Evolutionary conservation across 2,113 vertebrate genomes (phyloP).

Genomic region (Brachyhypopomus gauderio): DNA sequence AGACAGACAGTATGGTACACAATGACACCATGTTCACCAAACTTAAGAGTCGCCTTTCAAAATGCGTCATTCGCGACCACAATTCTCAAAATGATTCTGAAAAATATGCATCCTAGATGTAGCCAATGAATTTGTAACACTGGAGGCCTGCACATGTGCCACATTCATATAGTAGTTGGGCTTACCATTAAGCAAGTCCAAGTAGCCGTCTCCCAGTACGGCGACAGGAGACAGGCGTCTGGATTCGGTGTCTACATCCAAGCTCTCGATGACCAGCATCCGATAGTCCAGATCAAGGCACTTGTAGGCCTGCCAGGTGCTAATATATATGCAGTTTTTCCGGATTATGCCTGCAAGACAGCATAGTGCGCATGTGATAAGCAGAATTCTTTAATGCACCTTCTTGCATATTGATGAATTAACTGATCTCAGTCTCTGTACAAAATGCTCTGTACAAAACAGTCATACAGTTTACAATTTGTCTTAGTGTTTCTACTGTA

Average conservation of each 20-base stretch:
- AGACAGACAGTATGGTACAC: constrained; percentile 21
- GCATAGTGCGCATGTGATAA: too few relatives aligned
- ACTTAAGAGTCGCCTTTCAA: not conserved
- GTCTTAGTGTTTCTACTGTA: too few relatives aligned
- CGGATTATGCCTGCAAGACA: constrained; percentile 78
- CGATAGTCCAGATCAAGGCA: constrained; percentile 81
- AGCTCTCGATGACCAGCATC: constrained; percentile 85
- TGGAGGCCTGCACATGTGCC: too few relatives aligned
- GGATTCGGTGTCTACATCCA: constrained; percentile 84
- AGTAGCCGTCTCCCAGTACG: constrained; percentile 72
- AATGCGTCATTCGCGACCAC: not conserved
- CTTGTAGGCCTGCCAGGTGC: constrained; percentile 81
- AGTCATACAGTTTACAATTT: not conserved
- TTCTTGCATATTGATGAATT: too few relatives aligned
- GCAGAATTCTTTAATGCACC: too few relatives aligned
- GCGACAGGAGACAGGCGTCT: constrained; percentile 85
- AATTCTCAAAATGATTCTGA: not conserved
- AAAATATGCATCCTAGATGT: too few relatives aligned
- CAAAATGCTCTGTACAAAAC: not conserved
- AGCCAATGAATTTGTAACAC: too few relatives aligned
- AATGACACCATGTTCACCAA: not conserved
- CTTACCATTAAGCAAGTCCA: constrained; percentile 86
- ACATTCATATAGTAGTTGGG: not conserved
- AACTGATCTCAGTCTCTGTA: too few relatives aligned
- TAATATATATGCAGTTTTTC: constrained; percentile 76